Percentiles rank a stretch among this genome's conserved stretches.
These are phyloP conservation scores for Eunapius fragilis DNA, from an alignment of 37 sponge, comb jelly and placozoan genomes.

Conservation along the genomic window DNA sequence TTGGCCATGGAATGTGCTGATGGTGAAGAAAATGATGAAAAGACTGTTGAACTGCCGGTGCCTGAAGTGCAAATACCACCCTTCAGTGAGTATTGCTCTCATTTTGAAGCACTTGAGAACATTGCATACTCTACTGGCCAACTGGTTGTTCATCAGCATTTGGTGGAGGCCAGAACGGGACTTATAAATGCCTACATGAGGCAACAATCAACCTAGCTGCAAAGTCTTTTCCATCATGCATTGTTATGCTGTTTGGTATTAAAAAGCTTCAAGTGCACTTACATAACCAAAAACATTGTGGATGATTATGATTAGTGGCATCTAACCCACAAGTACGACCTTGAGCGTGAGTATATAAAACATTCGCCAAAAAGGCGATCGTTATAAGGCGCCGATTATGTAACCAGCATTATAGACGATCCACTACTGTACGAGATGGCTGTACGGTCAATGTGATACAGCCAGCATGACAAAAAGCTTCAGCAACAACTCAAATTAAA, in stretches of 20 bases:
- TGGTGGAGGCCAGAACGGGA: no score
- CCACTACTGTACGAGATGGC: no score
- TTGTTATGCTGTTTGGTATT: background rate
- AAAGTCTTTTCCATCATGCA: background rate
- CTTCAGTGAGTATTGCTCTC: no score
- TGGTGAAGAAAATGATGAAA: no score
- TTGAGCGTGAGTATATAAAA: background rate
- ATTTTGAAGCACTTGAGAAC: no score
- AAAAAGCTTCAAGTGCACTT: background rate
- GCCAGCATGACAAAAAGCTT: no score
- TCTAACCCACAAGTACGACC: background rate
- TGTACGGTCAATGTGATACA: no score
- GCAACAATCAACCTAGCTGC: background rate
- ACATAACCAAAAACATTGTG: background rate
- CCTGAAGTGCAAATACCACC: no score
- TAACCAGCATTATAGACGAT: background rate
- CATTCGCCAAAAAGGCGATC: background rate
- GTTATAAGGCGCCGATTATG: background rate
- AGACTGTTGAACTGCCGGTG: no score
- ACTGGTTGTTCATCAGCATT: background rate
- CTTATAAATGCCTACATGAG: no score
- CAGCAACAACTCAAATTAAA: no score
- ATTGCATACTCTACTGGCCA: background rate
- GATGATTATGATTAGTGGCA: background rate
- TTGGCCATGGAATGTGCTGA: no score